Percentiles rank a stretch among this genome's conserved stretches.
These are phyloP conservation scores for Uropetala carovei DNA, from an alignment of 2,888 invertebrate genomes.

Conservation along the genomic window DNA sequence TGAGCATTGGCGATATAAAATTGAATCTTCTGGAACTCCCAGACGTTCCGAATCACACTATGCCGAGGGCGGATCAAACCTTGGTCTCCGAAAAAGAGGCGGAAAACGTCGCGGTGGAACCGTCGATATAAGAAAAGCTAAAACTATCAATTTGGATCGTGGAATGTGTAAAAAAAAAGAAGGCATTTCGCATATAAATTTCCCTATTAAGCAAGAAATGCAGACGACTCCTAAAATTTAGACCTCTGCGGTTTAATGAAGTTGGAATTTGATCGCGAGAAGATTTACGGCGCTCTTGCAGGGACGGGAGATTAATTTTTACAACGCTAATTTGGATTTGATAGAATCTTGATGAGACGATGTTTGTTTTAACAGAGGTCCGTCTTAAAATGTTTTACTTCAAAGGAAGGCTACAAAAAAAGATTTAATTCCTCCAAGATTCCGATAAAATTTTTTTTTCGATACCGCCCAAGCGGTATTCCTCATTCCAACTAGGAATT, in stretches of 20 bases:
- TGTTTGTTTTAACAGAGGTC: too few species aligned
- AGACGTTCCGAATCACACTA: neutral
- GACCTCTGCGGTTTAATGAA: neutral
- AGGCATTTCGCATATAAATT: neutral
- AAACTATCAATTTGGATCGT: neutral
- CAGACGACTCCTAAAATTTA: neutral
- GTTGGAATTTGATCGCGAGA: neutral
- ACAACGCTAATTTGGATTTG: slow-evolving; percentile 1
- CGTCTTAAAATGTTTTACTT: too few species aligned
- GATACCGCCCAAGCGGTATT: too few species aligned
- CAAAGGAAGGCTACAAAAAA: too few species aligned
- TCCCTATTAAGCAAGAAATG: neutral
- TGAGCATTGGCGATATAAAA: neutral
- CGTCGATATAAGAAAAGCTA: neutral
- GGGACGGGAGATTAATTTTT: neutral
- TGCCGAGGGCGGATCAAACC: neutral
- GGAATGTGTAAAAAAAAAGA: neutral
- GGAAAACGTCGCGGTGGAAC: neutral
- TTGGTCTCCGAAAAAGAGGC: neutral
- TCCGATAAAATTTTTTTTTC: too few species aligned
- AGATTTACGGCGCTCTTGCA: neutral
- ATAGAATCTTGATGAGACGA: neutral
- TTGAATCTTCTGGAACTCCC: neutral
- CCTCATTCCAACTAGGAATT: too few species aligned
- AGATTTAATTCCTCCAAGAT: too few species aligned